Conservation (phyloP, 2,113 vertebrate species). For the Cricetomys ansorgei region DNA sequence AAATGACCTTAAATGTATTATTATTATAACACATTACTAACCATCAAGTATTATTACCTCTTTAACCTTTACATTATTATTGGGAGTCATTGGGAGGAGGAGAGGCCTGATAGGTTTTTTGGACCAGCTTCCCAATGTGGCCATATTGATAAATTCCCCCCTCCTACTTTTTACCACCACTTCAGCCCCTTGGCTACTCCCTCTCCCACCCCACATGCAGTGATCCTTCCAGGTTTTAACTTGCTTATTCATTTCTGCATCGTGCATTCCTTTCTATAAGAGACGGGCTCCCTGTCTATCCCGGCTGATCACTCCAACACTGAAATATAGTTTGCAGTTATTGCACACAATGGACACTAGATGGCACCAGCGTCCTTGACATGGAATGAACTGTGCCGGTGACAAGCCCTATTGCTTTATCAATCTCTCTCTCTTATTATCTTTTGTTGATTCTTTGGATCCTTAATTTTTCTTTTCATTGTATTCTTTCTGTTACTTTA, state of each 20-base stretch:
- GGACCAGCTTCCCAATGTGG: neutral
- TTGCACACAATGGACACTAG: neutral
- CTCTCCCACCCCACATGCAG: too few species aligned
- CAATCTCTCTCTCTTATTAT: neutral
- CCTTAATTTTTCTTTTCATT: neutral
- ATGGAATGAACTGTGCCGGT: neutral
- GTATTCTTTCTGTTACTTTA: neutral
- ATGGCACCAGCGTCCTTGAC: neutral
- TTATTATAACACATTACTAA: neutral
- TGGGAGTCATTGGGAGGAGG: neutral
- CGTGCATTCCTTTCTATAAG: neutral
- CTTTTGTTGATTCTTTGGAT: neutral
- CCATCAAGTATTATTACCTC: neutral
- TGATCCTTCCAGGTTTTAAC: neutral
- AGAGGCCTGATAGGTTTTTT: neutral
- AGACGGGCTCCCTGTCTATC: neutral
- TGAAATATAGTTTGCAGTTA: neutral
- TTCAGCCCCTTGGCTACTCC: neutral
- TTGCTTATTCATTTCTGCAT: neutral
- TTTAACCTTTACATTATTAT: neutral
- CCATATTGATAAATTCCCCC: neutral
- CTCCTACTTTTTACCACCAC: neutral
- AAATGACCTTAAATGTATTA: neutral
- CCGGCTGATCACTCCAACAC: neutral
- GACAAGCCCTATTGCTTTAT: neutral